Conservation (phyloP, 2,113 vertebrate species). For the Embiotoca jacksoni region DNA sequence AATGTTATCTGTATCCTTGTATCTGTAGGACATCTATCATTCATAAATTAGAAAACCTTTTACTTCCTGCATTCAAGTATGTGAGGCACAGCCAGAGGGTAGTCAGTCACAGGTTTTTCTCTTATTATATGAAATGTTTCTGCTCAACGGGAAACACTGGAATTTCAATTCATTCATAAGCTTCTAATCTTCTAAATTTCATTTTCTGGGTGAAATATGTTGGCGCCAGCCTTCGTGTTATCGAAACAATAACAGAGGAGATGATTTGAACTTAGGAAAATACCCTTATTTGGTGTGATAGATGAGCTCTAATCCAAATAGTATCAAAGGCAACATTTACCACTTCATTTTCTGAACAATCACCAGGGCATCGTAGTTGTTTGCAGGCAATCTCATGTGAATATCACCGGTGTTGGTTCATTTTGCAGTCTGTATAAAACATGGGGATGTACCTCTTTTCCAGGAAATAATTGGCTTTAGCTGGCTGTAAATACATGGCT, state of each 20-base stretch:
- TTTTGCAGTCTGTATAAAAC: conserved; percentile 61
- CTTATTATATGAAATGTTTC: conserved; percentile 45
- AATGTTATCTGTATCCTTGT: conserved; percentile 49
- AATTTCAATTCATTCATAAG: conserved; percentile 62
- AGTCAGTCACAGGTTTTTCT: not conserved
- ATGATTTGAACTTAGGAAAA: conserved; percentile 68
- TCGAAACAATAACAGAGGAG: conserved; percentile 69
- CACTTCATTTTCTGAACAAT: conserved; percentile 74
- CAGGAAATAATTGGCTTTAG: conserved; percentile 61
- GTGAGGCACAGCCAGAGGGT: conserved; percentile 18
- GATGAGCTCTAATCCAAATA: conserved; percentile 79
- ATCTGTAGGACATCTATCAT: conserved; percentile 54
- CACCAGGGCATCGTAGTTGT: conserved; percentile 32
- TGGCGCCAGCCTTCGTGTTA: conserved; percentile 46
- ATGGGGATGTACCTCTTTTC: conserved; percentile 47
- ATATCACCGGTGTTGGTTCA: conserved; percentile 53
- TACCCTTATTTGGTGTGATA: conserved; percentile 69
- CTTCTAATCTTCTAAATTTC: conserved; percentile 73
- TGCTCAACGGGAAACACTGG: conserved; percentile 61
- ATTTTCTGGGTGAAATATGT: conserved; percentile 69
- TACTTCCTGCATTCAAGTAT: conserved; percentile 35
- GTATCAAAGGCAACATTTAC: conserved; percentile 77
- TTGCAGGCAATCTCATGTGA: conserved; percentile 64
- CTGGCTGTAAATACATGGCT: conserved; percentile 64
- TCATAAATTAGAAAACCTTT: conserved; percentile 62